Conservation (phyloP, 1,140 invertebrate genomes). For the Eriocheir sinensis region DNA sequence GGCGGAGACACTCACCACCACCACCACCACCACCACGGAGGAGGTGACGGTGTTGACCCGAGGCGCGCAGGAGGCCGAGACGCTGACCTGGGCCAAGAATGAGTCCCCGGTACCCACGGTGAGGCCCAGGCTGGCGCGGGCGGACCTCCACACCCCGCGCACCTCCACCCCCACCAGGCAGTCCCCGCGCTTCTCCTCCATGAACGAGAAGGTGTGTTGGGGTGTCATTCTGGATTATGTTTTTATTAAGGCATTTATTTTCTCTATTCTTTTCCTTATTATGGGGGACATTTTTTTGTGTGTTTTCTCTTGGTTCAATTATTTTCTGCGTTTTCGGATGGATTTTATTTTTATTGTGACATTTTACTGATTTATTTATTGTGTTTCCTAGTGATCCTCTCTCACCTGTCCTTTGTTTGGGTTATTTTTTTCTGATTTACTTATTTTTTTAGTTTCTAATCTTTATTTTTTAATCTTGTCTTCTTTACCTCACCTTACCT, state of each 20-base stretch:
- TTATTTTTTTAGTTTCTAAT: no score
- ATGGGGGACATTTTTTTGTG: background rate
- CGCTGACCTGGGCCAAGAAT: conserved; percentile 29
- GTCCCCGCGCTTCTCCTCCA: background rate
- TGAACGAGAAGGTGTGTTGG: conserved; percentile 11
- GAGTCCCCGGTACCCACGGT: background rate
- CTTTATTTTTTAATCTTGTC: no score
- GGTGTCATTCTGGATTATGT: no score
- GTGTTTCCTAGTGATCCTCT: no score
- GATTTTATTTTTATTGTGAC: no score
- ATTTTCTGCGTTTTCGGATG: background rate
- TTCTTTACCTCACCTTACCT: no score
- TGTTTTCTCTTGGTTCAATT: background rate
- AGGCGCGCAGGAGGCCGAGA: background rate
- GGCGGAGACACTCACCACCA: no score
- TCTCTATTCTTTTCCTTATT: background rate
- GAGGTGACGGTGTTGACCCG: background rate
- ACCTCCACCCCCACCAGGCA: conserved; percentile 65
- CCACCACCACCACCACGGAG: background rate
- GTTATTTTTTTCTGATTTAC: no score
- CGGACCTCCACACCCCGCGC: conserved; percentile 53
- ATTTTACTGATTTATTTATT: no score
- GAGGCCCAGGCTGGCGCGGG: conserved; percentile 28
- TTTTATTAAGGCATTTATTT: background rate
- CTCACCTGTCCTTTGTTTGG: no score